Base-by-base conservation (phyloP, 1,140 invertebrate species). In the Caerostris darwini region DNA sequence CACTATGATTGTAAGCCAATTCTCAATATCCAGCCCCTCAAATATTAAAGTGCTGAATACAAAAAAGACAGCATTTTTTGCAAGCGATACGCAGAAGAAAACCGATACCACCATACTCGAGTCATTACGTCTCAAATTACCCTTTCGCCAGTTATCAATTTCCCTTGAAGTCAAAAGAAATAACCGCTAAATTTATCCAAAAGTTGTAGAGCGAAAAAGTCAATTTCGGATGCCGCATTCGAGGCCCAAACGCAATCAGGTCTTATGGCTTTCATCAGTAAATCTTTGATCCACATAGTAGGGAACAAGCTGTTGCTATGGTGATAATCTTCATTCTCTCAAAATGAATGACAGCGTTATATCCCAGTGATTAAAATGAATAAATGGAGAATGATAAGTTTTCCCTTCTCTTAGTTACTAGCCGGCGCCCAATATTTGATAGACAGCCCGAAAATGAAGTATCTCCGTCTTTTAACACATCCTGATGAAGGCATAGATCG, bases 321-420 rank as follows among this genome's bases (percentile, higher is more conserved):
- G 92, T 88, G 85, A 94, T 94, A 94, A 94, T 94, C 92, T 94
- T 53, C 56, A 57, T 57, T 81, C 69, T 57, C 92, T 34, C 92
- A 81, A 94, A 94, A 94, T 94, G 92, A 94, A 94, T 94, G 92
- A 94, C 92, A 94, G 92, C 92, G 57, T 67, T 89, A 88, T 94
- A 94, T 94, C 92, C 92, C 69, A 56, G 92, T 94, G 92, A 94
- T 94, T 94, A 94, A 94, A 94, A 94, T 94, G 92, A 94, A 94
- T 94, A 94, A 94, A 94, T 94, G 85, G 92, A 94, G 85, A 88
- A 94, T 87, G 92, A 87, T 94, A 94, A 94, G 67, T 94, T 89
- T 64, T 67, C 86, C 92, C 57, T 89, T 81, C 92, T 88, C 85
- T 94, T 93, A 87, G 83, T 85, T 92, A 67, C 83, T 17, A 14